Percentiles rank a stretch among this genome's conserved stretches.
Conservation (phyloP, 2,888 invertebrate genomes). For the Caenorhabditis sp. region DNA sequence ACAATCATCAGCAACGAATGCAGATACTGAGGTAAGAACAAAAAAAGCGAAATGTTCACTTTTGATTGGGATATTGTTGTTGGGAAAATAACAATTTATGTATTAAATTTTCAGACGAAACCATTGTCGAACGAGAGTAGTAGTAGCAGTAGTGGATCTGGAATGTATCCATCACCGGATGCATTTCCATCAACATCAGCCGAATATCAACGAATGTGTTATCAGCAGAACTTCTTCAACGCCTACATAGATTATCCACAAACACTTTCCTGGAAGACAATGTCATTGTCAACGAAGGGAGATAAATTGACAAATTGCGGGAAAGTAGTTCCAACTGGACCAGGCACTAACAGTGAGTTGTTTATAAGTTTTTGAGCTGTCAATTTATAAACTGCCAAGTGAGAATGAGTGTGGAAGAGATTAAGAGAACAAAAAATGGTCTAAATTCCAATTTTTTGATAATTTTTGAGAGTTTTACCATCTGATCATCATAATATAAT, state of each 20-base stretch:
- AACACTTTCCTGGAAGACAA: conserved; percentile 24
- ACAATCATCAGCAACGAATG: conserved; percentile 1
- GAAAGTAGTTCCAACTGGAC: conserved; percentile 43
- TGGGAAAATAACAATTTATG: neutral
- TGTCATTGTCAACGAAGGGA: neutral
- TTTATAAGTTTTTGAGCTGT: conserved; percentile 4
- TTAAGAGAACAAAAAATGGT: too few relatives aligned
- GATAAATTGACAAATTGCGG: neutral
- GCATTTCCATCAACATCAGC: conserved; percentile 24
- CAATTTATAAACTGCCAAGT: too few relatives aligned
- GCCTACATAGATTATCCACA: conserved; percentile 37
- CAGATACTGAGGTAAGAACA: neutral
- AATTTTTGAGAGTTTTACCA: too few relatives aligned
- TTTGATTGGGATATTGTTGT: too few relatives aligned
- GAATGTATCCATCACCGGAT: conserved; percentile 20
- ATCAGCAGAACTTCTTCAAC: conserved; percentile 22
- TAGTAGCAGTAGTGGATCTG: neutral
- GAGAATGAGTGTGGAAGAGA: too few relatives aligned
- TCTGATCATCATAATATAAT: too few relatives aligned
- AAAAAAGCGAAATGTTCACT: neutral
- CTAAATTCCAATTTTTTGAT: too few relatives aligned
- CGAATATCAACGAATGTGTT: conserved; percentile 31
- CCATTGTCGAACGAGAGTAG: conserved; percentile 18
- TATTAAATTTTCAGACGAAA: too few relatives aligned
- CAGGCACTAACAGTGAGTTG: conserved; percentile 57